A percentile compares a stretch with the other conserved stretches of the same genome.
Conservation (phyloP, 2,888 invertebrate genomes). For the Sylvicola cinctus region DNA sequence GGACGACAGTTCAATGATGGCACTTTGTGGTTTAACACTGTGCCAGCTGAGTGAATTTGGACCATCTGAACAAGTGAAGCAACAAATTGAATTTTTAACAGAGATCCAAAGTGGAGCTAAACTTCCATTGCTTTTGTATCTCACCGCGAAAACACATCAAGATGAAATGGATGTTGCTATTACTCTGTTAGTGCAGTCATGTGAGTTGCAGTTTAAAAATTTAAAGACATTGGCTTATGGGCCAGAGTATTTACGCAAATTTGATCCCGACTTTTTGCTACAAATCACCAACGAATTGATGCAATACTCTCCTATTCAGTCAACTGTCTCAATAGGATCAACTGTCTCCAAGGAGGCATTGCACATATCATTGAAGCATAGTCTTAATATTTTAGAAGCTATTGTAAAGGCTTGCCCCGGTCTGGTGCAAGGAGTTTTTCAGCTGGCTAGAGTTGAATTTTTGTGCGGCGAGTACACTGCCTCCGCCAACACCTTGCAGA, state of each 20-base stretch:
- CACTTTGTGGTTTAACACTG: slow-evolving; percentile 60
- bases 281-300: slow-evolving; percentile 59
- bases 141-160: slow-evolving; percentile 42
- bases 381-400: slow-evolving; percentile 44
- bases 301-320: slow-evolving; percentile 45
- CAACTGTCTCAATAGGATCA: slow-evolving; percentile 25
- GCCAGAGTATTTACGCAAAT: slow-evolving; percentile 43
- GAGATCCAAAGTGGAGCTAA: slow-evolving; percentile 53
- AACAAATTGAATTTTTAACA: slow-evolving; percentile 70
- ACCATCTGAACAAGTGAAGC: slow-evolving; percentile 47
- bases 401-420: slow-evolving; percentile 69
- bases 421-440: slow-evolving; percentile 39
- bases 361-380: slow-evolving; percentile 31
- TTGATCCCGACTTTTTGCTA: slow-evolving; percentile 75
- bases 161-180: slow-evolving; percentile 33
- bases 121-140: slow-evolving; percentile 42
- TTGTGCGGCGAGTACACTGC: slow-evolving; percentile 53
- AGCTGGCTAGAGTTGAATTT: slow-evolving; percentile 62
- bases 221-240: slow-evolving; percentile 44
- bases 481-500: slow-evolving; percentile 49
- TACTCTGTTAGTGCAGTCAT: slow-evolving; percentile 38
- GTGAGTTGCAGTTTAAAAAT: slow-evolving; percentile 30
- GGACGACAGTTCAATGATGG: slow-evolving; percentile 62
- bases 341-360: slow-evolving; percentile 26
- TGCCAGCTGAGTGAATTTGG: slow-evolving; percentile 63